Percentiles rank a stretch among this genome's conserved stretches.
Conservation (phyloP, 2,888 invertebrate species). For the Platycheirus albimanus region DNA sequence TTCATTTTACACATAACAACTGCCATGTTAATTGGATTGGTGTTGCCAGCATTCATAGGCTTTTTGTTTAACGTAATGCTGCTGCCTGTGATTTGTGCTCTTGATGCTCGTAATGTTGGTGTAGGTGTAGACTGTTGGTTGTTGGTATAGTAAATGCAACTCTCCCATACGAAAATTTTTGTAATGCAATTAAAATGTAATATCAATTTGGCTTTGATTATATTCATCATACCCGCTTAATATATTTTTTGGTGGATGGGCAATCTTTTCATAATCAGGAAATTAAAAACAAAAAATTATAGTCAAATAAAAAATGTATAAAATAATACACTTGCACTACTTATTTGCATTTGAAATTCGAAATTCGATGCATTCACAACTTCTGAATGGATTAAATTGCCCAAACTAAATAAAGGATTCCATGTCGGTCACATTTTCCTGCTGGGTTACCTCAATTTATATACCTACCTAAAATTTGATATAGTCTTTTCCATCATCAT, state of each 20-base stretch:
- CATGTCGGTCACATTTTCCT: conserved; percentile 34
- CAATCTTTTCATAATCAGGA: conserved; percentile 51
- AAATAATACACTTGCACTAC: conserved; percentile 22
- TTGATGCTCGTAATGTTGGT: conserved; percentile 56
- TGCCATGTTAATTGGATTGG: conserved; percentile 63
- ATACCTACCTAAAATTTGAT: conserved; percentile 17
- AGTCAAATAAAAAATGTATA: conserved; percentile 15
- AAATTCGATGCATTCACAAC: conserved; percentile 37
- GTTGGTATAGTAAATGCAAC: not conserved
- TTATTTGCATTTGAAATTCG: conserved; percentile 67
- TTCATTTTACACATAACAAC: conserved; percentile 56
- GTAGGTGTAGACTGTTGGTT: conserved; percentile 38
- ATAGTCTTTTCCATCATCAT: conserved; percentile 40
- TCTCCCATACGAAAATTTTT: conserved; percentile 23
- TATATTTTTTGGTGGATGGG: not conserved
- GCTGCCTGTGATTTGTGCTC: conserved; percentile 63
- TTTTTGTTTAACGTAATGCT: not conserved
- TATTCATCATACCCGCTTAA: not conserved
- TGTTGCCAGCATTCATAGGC: conserved; percentile 45
- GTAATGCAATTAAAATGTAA: conserved; percentile 73
- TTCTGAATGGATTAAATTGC: conserved; percentile 29
- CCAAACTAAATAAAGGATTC: conserved; percentile 25
- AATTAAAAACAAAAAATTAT: conserved; percentile 59
- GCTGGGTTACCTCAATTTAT: conserved; percentile 17
- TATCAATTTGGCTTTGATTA: conserved; percentile 73